Evolutionary conservation across 2,797 vertebrate species (phyloP), one percentile per base, ranked within the genome.

Genomic region (Halcyon chelicuti): DNA sequence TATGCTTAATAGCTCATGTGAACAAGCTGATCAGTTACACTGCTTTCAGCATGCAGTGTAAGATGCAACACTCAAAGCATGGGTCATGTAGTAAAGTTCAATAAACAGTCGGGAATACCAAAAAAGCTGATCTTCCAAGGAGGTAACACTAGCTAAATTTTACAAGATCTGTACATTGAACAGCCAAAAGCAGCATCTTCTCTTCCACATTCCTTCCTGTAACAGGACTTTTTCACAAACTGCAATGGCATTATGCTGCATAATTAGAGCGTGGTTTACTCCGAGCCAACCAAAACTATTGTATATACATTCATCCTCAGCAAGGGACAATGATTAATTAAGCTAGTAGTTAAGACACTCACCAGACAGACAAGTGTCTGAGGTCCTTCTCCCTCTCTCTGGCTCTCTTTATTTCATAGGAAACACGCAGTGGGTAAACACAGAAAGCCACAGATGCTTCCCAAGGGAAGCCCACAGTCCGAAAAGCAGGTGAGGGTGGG

Each of bases 241-340:
- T 28, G 33, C 65, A 62, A 17, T 3, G 15, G 37, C 60, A 71
- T 44, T 76, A 58, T 2, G 10, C 55, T 46, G 55, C 0, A 0
- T 31, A 68, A 62, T 29, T 14, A 52, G 17, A 26, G 4, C 2
- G 14, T 21, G 26, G 68, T 72, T 76, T 63, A 51, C 7, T 39
- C 70, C 62, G 21, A 82, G 52, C 49, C 29, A 67, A 15, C 17
- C 66, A 42, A 62, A 82, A 79, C 40, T 54, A 26, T 4, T 31
- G 40, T 7, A 51, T 35, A 28, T 61, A 68, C 44, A 78, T 35
- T 55, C 31, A 75, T 55, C 39, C 68, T 67, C 52, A 57, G 74
- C 68, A 83, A 86, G 20, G 15, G 57, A 82, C 57, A 81, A 60
- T 5, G n/a, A 65, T n/a, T 46, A 62, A 76, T 31, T 52, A 44